A percentile compares a stretch with the other conserved stretches of the same genome.
These are phyloP conservation scores for Urocynchramus pylzowi DNA, from an alignment of 2,113 vertebrate species.

Conservation along the genomic window DNA sequence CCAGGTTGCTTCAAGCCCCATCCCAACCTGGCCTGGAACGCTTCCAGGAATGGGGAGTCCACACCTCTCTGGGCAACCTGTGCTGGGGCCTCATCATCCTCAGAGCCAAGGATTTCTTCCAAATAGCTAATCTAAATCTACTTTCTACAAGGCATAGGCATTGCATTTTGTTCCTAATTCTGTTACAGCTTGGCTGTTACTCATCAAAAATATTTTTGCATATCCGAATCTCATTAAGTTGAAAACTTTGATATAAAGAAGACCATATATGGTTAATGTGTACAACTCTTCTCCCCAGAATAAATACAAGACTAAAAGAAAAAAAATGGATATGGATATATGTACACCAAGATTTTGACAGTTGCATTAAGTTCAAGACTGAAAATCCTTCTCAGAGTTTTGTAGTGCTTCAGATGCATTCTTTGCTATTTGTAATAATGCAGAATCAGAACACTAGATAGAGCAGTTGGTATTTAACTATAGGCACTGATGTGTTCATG, in stretches of 20 bases:
- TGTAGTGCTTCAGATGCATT: not conserved
- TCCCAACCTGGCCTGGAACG: not conserved
- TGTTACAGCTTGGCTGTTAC: not conserved
- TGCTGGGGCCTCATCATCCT: not conserved
- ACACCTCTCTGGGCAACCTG: not conserved
- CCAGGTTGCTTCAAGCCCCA: not conserved
- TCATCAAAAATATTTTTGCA: slow-evolving; percentile 1
- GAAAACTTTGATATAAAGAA: not conserved
- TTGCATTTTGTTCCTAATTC: not conserved
- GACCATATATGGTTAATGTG: not conserved
- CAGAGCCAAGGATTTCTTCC: not conserved
- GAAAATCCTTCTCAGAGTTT: not conserved
- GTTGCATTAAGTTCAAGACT: not conserved
- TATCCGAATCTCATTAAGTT: not conserved
- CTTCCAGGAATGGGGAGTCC: not conserved
- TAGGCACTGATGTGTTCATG: not conserved
- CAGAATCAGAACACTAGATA: not conserved
- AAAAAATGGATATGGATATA: not conserved
- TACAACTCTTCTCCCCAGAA: not conserved
- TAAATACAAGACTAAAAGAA: not conserved
- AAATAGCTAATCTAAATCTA: not conserved
- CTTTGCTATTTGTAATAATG: not conserved
- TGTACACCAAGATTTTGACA: not conserved
- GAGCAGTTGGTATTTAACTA: not conserved
- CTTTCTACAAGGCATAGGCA: not conserved